Conservation (phyloP, 2,888 invertebrate species). For the Sepioteuthis lessoniana region DNA sequence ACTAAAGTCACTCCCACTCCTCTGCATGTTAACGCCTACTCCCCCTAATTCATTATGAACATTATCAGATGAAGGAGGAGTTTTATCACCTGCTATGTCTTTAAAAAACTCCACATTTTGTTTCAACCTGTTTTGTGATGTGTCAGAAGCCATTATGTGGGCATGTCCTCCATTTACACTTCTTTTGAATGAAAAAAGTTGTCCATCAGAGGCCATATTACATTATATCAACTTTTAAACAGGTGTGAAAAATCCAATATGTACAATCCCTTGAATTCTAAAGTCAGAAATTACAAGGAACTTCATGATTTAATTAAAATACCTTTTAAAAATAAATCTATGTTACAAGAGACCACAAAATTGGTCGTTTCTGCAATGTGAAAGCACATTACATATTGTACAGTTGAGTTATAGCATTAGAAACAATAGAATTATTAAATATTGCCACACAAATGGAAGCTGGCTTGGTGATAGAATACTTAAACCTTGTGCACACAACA, state of each 20-base stretch:
- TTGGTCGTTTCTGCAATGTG: neutral
- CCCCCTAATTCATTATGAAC: neutral
- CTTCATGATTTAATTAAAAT: neutral
- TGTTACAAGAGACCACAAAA: neutral
- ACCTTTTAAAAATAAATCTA: neutral
- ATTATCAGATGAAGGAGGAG: slow-evolving; percentile 8
- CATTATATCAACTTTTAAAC: slow-evolving; percentile 35
- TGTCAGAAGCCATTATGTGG: slow-evolving; percentile 60
- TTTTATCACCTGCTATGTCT: slow-evolving; percentile 55
- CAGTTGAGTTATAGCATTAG: neutral
- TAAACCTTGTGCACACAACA: neutral
- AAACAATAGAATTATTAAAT: neutral
- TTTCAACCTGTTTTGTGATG: slow-evolving; percentile 63
- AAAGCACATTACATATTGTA: neutral
- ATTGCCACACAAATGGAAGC: neutral
- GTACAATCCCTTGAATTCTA: neutral
- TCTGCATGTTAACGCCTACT: neutral
- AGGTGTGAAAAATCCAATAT: neutral
- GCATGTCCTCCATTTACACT: slow-evolving; percentile 53
- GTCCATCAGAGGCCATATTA: slow-evolving; percentile 38
- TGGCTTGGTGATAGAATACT: neutral
- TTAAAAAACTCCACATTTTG: slow-evolving; percentile 69
- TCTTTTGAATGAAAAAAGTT: slow-evolving; percentile 52
- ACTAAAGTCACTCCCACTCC: neutral
- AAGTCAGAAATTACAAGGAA: neutral